Evolutionary conservation across 2,888 invertebrate genomes (phyloP), one percentile per base, ranked within the genome.

Genomic region (Lepidonotus clava): DNA sequence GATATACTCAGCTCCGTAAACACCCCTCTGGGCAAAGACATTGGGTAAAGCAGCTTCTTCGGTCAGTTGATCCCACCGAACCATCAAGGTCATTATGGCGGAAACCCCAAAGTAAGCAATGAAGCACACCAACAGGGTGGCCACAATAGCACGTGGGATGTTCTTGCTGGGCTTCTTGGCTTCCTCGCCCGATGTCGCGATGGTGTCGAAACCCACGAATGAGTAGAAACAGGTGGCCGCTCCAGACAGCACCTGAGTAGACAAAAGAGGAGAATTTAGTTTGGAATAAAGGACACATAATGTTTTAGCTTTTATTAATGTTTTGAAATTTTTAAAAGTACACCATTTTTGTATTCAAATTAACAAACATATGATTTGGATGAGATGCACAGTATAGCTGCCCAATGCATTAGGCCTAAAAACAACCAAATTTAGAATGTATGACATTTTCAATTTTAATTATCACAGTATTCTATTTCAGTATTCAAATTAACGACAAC

Each of bases 31-130:
- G 56, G 91, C 90, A 86, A 91, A 91, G 6, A 91, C 91, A 67
- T 89, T 89, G 0, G 93, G 91, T 18, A 93, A 87, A 24, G 92
- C 90, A 0, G 91, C 91, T 6, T 86, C 87, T 32, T 90, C 88
- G n/a, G 90, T 80, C 28, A 92, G 88, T 1, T 91, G 84, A 24
- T 89, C 89, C 87, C 90, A 91, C 0, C 92, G 92, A 6, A 92
- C 90, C 89, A 93, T 91, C 11, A 93, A 87, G 0, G 93, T 93
- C 80, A 93, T 88, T 1, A 91, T 90, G 0, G 91, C 90, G 8
- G 92, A 91, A 40, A 91, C 92, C 5, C 92, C 86, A 66, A 93
- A 89, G 89, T 93, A 93, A n/a, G 92, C 84, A 18, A 92, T 6
- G 18, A 93, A 91, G 24, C 93, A 93, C 6, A 92, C 89, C 18